Conservation (phyloP, 1,140 invertebrate species). For the Oscheius sp. region DNA sequence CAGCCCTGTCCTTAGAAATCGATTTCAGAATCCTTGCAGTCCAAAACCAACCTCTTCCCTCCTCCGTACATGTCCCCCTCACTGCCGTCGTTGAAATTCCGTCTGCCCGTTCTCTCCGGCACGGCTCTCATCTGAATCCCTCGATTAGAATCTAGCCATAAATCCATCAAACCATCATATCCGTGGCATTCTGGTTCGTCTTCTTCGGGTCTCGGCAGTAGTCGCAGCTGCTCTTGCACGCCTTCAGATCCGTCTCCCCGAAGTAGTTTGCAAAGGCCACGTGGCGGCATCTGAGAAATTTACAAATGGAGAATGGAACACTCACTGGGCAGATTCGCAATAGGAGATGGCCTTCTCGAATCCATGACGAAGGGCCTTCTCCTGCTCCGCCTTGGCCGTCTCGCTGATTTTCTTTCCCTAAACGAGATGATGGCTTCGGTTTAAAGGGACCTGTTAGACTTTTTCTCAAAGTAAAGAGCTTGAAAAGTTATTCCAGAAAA, state of each 20-base stretch:
- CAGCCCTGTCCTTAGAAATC: no score
- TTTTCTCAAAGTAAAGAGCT: no score
- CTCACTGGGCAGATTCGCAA: slow-evolving; percentile 33
- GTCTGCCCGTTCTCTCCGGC: not conserved
- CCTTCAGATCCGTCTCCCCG: slow-evolving; percentile 20
- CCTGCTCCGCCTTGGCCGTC: slow-evolving; percentile 29
- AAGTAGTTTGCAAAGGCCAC: slow-evolving; percentile 27
- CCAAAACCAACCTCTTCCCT: not conserved
- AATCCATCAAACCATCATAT: not conserved
- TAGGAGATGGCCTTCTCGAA: slow-evolving; percentile 36
- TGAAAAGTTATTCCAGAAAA: no score
- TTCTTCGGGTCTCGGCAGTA: slow-evolving; percentile 24
- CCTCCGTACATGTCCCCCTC: not conserved
- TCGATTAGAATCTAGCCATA: not conserved
- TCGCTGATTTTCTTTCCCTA: slow-evolving; percentile 34
- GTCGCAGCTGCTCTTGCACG: slow-evolving; percentile 26
- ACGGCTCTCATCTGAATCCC: not conserved
- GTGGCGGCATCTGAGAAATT: slow-evolving; percentile 26
- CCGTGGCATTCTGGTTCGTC: not conserved
- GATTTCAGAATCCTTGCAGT: not conserved
- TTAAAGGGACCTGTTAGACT: no score
- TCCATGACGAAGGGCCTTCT: slow-evolving; percentile 28
- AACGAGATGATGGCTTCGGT: not conserved
- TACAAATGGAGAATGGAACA: not conserved
- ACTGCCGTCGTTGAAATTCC: not conserved